Evolutionary conservation across 2,888 invertebrate genomes (phyloP), one percentile per base, ranked within the genome.

Genomic region (Chrysotoxum bicinctum): DNA sequence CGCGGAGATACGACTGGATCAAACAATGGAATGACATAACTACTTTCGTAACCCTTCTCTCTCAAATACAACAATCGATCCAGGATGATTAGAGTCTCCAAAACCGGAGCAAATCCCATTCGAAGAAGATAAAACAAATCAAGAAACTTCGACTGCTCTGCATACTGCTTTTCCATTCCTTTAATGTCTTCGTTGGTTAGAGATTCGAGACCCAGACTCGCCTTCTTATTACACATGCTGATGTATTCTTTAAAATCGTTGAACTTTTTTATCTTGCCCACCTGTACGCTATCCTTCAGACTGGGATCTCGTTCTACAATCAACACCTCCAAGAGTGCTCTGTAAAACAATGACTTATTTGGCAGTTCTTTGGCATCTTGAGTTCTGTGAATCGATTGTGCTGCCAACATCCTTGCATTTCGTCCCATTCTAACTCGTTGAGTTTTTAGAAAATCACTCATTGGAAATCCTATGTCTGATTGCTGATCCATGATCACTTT

Each of bases 1-100:
- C 98, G 93, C 3, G 98, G 98, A 1, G 98, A 98, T 78, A 96
- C 92, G 0, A 96, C 93, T 7, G 97, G 96, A 93, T 98, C 96
- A 92, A 98, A 98, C 82, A 98, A 92, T 89, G 95, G 94, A 26
- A 97, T 94, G 78, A 98, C 90, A 92, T 93, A 94, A 19, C 94
- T 93, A 83, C 93, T 92, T 9, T 93, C 89, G 88, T 93, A 93
- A 3, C 93, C 93, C 88, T 93, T 93, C 89, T 97, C 97, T 79
- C 94, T 91, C 35, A 98, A 93, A 93, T 93, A 98, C 88, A 96
- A 92, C 50, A 96, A 91, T 88, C 97, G 94, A 91, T 98, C 98
- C 72, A 98, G 92, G 79, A 98, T 92, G 88, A 98, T 96, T 3
- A 97, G 92, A 88, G 94, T 94, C 91, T 98, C 98, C 19, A 98